Evolutionary conservation across 2,888 invertebrate genomes (phyloP).

Genomic region (Rhagium mordax): DNA sequence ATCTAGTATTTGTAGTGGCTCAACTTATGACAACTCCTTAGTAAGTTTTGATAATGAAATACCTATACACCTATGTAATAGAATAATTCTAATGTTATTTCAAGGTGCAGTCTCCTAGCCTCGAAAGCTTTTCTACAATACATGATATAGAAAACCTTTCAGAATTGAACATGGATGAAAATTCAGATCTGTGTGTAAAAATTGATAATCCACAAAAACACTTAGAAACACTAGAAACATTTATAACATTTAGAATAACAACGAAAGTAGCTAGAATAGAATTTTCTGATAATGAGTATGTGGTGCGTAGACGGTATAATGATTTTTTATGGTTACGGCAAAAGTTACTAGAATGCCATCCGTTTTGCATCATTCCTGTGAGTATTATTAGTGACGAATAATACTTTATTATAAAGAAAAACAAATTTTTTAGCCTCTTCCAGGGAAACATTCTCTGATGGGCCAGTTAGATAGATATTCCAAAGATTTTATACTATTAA

Average conservation of each 20-base stretch:
- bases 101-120: conserved; percentile 74
- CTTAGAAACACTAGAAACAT: conserved; percentile 80
- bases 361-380: conserved; percentile 80
- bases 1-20: conserved; percentile 64
- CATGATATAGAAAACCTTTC: conserved; percentile 74
- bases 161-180: conserved; percentile 72
- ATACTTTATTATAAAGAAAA: not conserved
- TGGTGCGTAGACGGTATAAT: conserved; percentile 80
- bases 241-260: conserved; percentile 79
- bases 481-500: conserved; percentile 78
- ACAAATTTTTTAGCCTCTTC: conserved; percentile 74
- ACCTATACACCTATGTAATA: not conserved
- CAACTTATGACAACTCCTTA: conserved; percentile 66
- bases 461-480: conserved; percentile 81
- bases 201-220: conserved; percentile 84
- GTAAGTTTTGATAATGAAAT: conserved; percentile 55
- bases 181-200: conserved; percentile 76
- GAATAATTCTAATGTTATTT: conserved; percentile 34
- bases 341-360: conserved; percentile 77
- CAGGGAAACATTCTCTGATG: conserved; percentile 79
- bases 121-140: conserved; percentile 76
- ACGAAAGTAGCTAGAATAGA: conserved; percentile 79
- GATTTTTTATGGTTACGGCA: conserved; percentile 82
- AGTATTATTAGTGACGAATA: conserved; percentile 58
- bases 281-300: conserved; percentile 76